Conservation (phyloP, 2,113 vertebrate species). For the Gnathonemus longibarbis region DNA sequence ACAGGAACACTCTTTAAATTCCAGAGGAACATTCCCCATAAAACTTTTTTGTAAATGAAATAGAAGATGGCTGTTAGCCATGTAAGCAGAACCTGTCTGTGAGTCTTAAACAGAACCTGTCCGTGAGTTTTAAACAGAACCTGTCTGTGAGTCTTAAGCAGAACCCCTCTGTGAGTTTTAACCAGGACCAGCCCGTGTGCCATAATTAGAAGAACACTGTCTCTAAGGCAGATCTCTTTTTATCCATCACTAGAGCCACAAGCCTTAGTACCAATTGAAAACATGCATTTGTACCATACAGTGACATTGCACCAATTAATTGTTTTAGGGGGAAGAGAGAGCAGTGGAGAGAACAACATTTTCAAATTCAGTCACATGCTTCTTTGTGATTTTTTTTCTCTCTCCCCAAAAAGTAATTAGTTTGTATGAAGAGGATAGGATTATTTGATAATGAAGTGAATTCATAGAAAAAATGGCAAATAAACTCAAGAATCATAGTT, state of each 20-base stretch:
- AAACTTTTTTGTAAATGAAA: not conserved
- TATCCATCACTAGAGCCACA: not conserved
- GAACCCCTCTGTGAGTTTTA: too few relatives aligned
- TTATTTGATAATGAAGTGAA: not conserved
- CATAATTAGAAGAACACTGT: not conserved
- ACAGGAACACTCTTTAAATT: not conserved
- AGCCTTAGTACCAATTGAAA: not conserved
- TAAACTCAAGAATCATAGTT: not conserved
- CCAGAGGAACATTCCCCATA: not conserved
- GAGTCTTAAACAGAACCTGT: not conserved
- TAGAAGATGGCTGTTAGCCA: not conserved
- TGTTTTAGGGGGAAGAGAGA: not conserved
- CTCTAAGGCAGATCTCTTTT: not conserved
- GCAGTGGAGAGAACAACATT: not conserved
- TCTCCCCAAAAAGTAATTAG: conserved; percentile 19
- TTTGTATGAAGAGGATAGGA: not conserved
- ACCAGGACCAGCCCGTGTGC: not conserved
- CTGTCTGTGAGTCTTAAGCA: not conserved
- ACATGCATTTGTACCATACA: not conserved
- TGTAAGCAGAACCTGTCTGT: not conserved
- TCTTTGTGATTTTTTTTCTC: not conserved
- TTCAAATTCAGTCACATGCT: conserved; percentile 5
- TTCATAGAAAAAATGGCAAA: not conserved
- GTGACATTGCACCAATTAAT: conserved; percentile 8
- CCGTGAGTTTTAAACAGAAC: not conserved